phyloP scores from a whole-genome alignment of 2,888 invertebrate genomes.

The Melanophora roralis region DNA sequence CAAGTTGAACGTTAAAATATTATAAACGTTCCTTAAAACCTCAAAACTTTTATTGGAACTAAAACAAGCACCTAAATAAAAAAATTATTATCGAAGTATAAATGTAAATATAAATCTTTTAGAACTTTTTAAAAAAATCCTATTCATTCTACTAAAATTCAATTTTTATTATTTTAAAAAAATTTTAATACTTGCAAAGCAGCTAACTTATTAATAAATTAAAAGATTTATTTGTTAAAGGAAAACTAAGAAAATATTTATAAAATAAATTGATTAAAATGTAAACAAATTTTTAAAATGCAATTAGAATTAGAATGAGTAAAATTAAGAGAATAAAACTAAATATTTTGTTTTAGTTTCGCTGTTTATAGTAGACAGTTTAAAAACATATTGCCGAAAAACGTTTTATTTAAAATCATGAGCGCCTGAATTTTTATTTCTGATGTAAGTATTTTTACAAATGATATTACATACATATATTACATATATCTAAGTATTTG shows the following conservation, averaged over 20 bases:
- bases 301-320: not conserved
- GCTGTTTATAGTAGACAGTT: too few species aligned
- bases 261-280: not conserved
- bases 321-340: not conserved
- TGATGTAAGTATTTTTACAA: not conserved
- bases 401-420: not conserved
- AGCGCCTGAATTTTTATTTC: not conserved
- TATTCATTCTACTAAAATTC: too few species aligned
- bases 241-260: not conserved
- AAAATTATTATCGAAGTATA: too few species aligned
- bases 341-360: not conserved
- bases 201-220: slow-evolving; percentile 17
- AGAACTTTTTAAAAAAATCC: too few species aligned
- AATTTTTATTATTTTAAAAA: slow-evolving; percentile 33
- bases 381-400: not conserved
- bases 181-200: slow-evolving; percentile 6
- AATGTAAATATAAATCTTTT: too few species aligned
- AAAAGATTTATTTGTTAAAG: not conserved
- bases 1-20: too few species aligned
- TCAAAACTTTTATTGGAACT: too few species aligned
- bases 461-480: not conserved
- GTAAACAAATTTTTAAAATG: slow-evolving; percentile 35
- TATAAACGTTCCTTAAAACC: too few species aligned
- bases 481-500: not conserved
- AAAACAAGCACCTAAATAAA: too few species aligned